Evolutionary conservation across 2,113 vertebrate species (phyloP).

Genomic region (Coryphaenoides rupestris): DNA sequence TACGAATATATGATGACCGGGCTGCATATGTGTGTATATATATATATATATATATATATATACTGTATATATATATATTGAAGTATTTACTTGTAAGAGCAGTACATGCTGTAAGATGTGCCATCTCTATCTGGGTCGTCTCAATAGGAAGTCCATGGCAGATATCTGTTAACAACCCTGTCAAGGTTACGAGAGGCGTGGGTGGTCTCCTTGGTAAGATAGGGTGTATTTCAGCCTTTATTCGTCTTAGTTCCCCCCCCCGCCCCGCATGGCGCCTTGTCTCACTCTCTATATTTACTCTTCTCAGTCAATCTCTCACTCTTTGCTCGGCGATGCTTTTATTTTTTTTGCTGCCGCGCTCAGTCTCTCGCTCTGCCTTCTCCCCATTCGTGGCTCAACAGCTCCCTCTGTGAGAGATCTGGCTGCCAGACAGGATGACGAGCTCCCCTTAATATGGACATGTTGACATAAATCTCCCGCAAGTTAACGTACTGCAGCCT

Average conservation of each 20-base stretch:
- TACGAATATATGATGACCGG: too few relatives aligned
- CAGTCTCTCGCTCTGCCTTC: conserved; percentile 15
- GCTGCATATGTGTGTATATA: too few relatives aligned
- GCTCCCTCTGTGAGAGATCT: conserved; percentile 68
- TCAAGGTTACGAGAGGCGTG: conserved; percentile 14
- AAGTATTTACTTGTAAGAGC: too few relatives aligned
- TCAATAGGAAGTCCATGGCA: too few relatives aligned
- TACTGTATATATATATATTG: too few relatives aligned
- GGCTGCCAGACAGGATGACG: conserved; percentile 22
- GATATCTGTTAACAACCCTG: not conserved
- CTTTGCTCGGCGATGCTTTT: conserved; percentile 5
- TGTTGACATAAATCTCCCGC: conserved; percentile 28
- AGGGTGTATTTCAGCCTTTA: not conserved
- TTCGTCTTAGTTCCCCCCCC: not conserved
- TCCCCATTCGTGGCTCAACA: conserved; percentile 63
- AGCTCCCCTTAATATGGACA: conserved; percentile 4
- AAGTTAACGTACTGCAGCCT: conserved; percentile 28
- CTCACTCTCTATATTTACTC: conserved; percentile 5
- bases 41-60: too few relatives aligned
- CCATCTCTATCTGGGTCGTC: too few relatives aligned
- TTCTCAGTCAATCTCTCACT: conserved; percentile 15
- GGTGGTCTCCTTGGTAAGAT: not conserved
- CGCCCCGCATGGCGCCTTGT: conserved; percentile 3
- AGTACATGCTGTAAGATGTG: too few relatives aligned
- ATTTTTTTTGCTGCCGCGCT: conserved; percentile 26